A percentile compares a stretch with the other conserved stretches of the same genome.
Conservation (phyloP, 2,113 vertebrate genomes). For the Paramormyrops kingsleyae region DNA sequence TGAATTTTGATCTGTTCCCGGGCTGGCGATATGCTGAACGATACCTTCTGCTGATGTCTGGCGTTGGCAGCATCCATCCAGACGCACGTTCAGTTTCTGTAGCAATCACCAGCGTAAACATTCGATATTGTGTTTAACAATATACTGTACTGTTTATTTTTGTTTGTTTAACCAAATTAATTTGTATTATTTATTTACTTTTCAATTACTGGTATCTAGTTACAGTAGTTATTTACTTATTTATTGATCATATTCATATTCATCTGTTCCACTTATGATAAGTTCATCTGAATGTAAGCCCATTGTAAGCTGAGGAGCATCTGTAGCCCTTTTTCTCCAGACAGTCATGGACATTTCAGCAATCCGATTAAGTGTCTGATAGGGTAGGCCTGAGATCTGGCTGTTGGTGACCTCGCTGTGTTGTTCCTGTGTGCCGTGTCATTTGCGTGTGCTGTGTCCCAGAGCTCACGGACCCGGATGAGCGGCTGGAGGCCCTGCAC, state of each 20-base stretch:
- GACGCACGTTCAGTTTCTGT: background rate
- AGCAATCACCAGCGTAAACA: background rate
- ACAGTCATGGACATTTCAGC: background rate
- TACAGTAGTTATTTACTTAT: background rate
- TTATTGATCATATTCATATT: background rate
- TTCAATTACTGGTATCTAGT: background rate
- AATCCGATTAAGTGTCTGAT: background rate
- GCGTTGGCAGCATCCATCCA: background rate
- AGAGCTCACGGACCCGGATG: constrained; percentile 85
- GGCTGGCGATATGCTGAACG: background rate
- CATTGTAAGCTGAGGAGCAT: background rate
- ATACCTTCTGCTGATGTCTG: background rate
- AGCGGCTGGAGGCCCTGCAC: constrained; percentile 86
- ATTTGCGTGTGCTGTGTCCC: constrained; percentile 11
- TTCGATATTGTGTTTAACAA: background rate
- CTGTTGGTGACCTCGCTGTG: background rate
- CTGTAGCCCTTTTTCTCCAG: background rate
- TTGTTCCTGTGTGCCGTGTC: too few relatives aligned
- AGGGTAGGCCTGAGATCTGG: background rate
- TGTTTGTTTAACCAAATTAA: background rate
- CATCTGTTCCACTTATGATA: background rate
- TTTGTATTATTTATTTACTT: background rate
- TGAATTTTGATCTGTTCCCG: background rate
- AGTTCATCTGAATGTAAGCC: background rate
- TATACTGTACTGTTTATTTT: background rate